phyloP scores from a whole-genome alignment of 37 sponge, comb jelly and placozoan genomes.

The Bolinopsis microptera region DNA sequence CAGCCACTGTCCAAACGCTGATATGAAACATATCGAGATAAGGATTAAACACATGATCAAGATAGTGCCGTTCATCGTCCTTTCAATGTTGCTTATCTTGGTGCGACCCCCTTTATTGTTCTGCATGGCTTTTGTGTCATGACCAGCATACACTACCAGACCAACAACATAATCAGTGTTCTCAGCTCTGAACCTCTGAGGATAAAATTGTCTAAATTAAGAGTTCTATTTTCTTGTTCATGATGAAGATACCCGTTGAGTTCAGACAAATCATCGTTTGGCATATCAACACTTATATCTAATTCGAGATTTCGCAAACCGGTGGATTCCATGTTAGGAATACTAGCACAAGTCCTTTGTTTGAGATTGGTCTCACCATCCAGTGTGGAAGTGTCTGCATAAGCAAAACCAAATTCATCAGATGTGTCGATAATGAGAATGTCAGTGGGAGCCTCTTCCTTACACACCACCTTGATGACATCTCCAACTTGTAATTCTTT shows the following conservation, averaged over 20 bases:
- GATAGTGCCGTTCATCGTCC: slow-evolving; percentile 75
- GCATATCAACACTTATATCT: neutral
- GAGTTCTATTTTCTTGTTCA: slow-evolving; percentile 12
- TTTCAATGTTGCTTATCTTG: slow-evolving; percentile 85
- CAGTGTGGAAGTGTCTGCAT: slow-evolving; percentile 83
- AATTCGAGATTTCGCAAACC: slow-evolving; percentile 18
- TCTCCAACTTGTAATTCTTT: slow-evolving; percentile 74
- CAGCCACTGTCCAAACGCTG: slow-evolving; percentile 74
- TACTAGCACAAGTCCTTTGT: slow-evolving; percentile 13
- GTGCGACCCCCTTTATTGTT: slow-evolving; percentile 82
- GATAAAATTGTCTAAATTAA: slow-evolving; percentile 74
- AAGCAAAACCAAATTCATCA: slow-evolving; percentile 73
- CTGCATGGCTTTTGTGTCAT: slow-evolving; percentile 86
- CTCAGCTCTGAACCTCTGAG: slow-evolving; percentile 79
- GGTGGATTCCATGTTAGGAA: slow-evolving; percentile 34
- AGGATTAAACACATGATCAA: slow-evolving; percentile 70
- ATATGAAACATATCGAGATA: slow-evolving; percentile 69
- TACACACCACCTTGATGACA: slow-evolving; percentile 72
- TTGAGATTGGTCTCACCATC: slow-evolving; percentile 91
- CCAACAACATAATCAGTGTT: slow-evolving; percentile 80
- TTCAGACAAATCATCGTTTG: slow-evolving; percentile 30
- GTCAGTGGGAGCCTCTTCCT: slow-evolving; percentile 83
- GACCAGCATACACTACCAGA: slow-evolving; percentile 86
- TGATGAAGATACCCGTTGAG: slow-evolving; percentile 35
- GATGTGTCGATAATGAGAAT: slow-evolving; percentile 73